Percentiles rank a stretch among this genome's conserved stretches.
phyloP scores from a whole-genome alignment of 2,797 vertebrate species.

The Dromococcyx pavoninus region DNA sequence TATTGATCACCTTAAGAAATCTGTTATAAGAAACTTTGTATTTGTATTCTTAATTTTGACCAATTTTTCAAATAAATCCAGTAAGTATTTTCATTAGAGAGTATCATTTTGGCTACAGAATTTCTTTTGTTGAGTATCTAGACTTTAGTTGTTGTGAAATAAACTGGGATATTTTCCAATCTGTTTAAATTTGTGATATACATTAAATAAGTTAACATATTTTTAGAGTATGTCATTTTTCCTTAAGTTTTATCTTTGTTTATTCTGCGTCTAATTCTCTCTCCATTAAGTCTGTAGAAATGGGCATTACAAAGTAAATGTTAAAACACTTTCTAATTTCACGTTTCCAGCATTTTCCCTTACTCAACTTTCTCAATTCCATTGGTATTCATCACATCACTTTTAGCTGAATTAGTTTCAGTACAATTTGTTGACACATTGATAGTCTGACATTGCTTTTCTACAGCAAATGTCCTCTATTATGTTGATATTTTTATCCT shows the following conservation, averaged over 20 bases:
- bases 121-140: neutral
- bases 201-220: neutral
- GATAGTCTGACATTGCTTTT: neutral
- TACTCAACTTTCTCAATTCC: neutral
- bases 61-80: neutral
- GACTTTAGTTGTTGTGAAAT: neutral
- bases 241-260: neutral
- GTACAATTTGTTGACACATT: neutral
- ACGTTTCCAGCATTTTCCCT: neutral
- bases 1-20: neutral
- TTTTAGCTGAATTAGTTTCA: constrained; percentile 17
- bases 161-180: neutral
- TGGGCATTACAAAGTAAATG: neutral
- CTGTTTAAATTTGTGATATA: neutral
- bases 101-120: neutral
- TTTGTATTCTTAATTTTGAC: neutral
- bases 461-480: neutral
- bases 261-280: neutral
- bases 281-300: neutral
- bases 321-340: neutral
- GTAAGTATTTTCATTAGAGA: neutral
- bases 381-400: neutral
- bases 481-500: neutral
- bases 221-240: neutral
- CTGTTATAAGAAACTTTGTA: neutral